A percentile compares a stretch with the other conserved stretches of the same genome.
Conservation (phyloP, 1,140 invertebrate species). For the Drosophila sulfurigaster region DNA sequence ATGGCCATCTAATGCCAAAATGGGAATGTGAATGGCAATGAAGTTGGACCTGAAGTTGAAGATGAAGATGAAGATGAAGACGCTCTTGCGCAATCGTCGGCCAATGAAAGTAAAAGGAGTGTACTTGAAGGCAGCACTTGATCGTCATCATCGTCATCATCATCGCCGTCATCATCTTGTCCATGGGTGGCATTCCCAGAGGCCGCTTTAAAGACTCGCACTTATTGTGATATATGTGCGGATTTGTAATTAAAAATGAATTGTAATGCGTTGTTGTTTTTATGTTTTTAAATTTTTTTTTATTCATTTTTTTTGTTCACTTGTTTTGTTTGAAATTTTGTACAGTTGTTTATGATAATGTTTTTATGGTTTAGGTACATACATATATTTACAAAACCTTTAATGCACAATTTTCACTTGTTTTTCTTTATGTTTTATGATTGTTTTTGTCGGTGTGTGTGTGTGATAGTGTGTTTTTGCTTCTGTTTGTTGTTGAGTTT, state of each 20-base stretch:
- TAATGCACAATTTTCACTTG: constrained; percentile 47
- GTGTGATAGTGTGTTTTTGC: neutral
- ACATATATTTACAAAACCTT: constrained; percentile 54
- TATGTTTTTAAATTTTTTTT: constrained; percentile 39
- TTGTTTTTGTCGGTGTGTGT: neutral
- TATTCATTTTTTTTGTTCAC: constrained; percentile 22
- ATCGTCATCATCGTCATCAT: neutral
- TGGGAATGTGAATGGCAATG: constrained; percentile 10
- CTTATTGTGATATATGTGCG: constrained; percentile 9
- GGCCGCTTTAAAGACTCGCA: neutral
- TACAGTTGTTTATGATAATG: constrained; percentile 59
- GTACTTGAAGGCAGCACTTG: neutral
- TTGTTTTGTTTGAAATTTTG: constrained; percentile 48
- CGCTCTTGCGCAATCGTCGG: constrained; percentile 37
- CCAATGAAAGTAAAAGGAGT: constrained; percentile 55
- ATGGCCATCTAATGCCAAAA: constrained; percentile 42
- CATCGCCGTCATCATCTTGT: neutral
- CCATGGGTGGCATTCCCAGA: constrained; percentile 24
- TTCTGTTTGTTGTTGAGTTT: constrained; percentile 29
- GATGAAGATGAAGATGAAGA: constrained; percentile 3
- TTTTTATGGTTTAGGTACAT: constrained; percentile 47
- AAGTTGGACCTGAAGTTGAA: constrained; percentile 14
- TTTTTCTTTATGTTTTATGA: constrained; percentile 7
- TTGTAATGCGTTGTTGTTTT: constrained; percentile 13
- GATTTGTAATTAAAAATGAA: constrained; percentile 51